These are phyloP conservation scores for Tichodroma muraria DNA, from an alignment of 2,113 vertebrate genomes.

Conservation along the genomic window DNA sequence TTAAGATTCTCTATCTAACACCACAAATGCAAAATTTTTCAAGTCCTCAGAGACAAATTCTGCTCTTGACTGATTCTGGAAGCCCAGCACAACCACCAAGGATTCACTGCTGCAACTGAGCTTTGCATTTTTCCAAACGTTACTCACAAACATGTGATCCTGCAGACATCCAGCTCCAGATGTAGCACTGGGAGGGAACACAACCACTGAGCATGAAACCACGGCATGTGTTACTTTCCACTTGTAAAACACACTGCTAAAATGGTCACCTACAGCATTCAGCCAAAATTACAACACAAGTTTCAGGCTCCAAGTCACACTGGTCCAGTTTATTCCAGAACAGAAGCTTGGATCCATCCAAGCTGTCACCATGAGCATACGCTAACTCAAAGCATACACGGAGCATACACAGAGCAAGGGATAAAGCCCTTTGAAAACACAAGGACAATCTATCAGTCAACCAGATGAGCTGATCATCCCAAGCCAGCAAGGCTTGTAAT, in stretches of 20 bases:
- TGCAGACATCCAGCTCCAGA: slow-evolving; percentile 41
- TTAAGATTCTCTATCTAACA: not conserved
- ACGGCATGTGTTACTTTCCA: not conserved
- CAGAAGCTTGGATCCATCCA: not conserved
- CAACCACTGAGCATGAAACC: not conserved
- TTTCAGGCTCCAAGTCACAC: not conserved
- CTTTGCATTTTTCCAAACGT: slow-evolving; percentile 27
- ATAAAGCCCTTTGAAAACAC: not conserved
- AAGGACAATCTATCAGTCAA: not conserved
- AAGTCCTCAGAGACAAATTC: not conserved
- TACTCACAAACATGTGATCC: slow-evolving; percentile 50
- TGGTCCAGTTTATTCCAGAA: slow-evolving; percentile 1
- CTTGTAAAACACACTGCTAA: not conserved
- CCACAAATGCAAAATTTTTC: not conserved
- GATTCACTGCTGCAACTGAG: not conserved
- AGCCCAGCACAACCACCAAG: not conserved
- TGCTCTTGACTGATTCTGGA: not conserved
- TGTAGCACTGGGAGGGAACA: slow-evolving; percentile 30
- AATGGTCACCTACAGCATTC: slow-evolving; percentile 9
- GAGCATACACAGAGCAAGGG: not conserved
- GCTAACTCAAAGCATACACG: not conserved
- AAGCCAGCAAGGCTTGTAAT: not conserved
- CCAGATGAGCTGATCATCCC: not conserved
- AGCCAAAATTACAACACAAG: not conserved
- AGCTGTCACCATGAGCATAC: not conserved